Base-by-base conservation (phyloP, 2,113 vertebrate genomes). In the Hyperoodon ampullatus region DNA sequence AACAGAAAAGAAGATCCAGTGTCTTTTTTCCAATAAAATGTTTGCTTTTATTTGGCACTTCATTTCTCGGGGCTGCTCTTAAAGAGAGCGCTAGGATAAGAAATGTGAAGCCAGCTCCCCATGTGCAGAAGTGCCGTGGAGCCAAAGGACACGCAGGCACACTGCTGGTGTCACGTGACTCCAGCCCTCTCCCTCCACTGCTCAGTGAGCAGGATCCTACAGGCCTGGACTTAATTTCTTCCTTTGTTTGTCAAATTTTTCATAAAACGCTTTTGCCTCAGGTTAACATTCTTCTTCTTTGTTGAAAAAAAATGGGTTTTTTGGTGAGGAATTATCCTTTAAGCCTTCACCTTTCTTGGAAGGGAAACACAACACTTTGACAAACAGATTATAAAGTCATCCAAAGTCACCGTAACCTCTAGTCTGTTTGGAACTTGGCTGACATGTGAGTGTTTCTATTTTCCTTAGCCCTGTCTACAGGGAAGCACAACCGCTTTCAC, bases 271-370 rank as follows among this genome's bases (percentile, higher is more conserved):
- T 72, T 95, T 96, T 24, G 95, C 58, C 78, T 74, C 61, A 72
- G 96, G 95, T 75, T 93, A 90, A 61, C 50, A 53, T 89, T 97
- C 65, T 92, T 39, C 39, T 39, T 55, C 14, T 47, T 75, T 90
- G 84, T 74, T 63, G 33, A 80, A 71, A 50, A 50, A 44, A 44
- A 24, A 35, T 18, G 58, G 4, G 18, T 33, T 85, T 81, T 68
- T 63, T 61, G 53, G 87, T 61, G 74, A 89, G 81, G 94, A 94
- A 87, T 95, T 70, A 35, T 19, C 84, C 33, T 65, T 92, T 80
- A 95, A 95, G 87, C 80, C 72, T 94, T 85, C 83, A 83, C 88
- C 93, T 96, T 95, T 96, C 71, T 95, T 68, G 66, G 82, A 94
- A 88, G 88, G 87, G 44, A 95, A 39, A 39, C 39, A 39, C 39